Evolutionary conservation across 2,113 vertebrate species (phyloP).

Genomic region (Herpetotheres cachinnans): DNA sequence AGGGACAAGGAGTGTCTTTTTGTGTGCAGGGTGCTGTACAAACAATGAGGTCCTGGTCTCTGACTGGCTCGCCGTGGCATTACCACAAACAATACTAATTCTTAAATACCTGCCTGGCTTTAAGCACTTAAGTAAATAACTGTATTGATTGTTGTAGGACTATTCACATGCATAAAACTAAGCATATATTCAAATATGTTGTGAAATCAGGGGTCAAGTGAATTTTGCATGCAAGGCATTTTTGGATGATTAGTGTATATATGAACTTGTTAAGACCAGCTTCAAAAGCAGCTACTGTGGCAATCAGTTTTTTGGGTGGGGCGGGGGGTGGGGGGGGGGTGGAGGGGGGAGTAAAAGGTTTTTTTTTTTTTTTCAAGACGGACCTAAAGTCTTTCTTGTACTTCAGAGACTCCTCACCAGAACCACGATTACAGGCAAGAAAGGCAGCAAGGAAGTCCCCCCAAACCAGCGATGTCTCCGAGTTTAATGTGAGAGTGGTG

Average conservation of each 20-base stretch:
- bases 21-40: constrained; percentile 52
- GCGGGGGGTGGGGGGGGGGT: neutral
- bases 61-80: constrained; percentile 26
- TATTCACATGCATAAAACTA: constrained; percentile 60
- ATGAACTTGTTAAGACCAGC: constrained; percentile 47
- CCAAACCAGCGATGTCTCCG: neutral
- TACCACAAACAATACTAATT: constrained; percentile 61
- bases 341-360: neutral
- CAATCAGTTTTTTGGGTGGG: neutral
- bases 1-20: constrained; percentile 60
- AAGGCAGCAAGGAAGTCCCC: neutral
- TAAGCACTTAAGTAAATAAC: constrained; percentile 62
- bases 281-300: constrained; percentile 26
- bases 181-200: constrained; percentile 66
- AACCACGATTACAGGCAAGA: neutral
- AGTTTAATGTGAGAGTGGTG: neutral
- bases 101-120: constrained; percentile 57
- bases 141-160: constrained; percentile 32
- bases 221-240: constrained; percentile 52
- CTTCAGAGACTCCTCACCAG: neutral
- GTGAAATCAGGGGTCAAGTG: constrained; percentile 33
- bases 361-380: neutral
- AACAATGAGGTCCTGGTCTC: constrained; percentile 55
- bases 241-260: neutral
- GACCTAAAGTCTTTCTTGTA: neutral